These are phyloP conservation scores for Talpa occidentalis DNA, from an alignment of 2,113 vertebrate genomes.

Conservation along the genomic window DNA sequence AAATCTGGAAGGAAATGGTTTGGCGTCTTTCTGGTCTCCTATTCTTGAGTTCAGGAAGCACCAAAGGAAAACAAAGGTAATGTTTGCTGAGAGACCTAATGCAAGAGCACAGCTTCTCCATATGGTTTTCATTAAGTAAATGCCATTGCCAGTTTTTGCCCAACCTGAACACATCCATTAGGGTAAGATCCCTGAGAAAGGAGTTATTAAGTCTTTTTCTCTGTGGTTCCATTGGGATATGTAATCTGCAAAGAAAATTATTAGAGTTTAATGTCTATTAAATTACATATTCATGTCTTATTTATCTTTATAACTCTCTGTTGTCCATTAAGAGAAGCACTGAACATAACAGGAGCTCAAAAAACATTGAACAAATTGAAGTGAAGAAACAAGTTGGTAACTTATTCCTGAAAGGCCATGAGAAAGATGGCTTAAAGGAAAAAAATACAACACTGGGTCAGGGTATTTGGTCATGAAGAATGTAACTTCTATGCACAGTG, in stretches of 20 bases:
- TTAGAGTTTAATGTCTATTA: conserved; percentile 40
- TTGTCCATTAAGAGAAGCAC: neutral
- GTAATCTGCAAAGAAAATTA: conserved; percentile 36
- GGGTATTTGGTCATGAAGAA: neutral
- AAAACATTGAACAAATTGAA: neutral
- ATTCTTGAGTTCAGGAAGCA: neutral
- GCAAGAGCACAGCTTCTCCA: neutral
- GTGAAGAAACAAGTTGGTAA: neutral
- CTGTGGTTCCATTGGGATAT: conserved; percentile 24
- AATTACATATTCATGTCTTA: neutral
- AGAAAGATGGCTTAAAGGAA: neutral
- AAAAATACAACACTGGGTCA: neutral
- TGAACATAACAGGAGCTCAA: conserved; percentile 11
- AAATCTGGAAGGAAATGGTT: neutral
- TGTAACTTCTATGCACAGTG: neutral
- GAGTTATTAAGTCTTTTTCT: neutral
- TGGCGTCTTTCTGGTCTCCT: neutral
- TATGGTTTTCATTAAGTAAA: conserved; percentile 13
- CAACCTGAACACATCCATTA: conserved; percentile 28
- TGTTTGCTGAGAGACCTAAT: neutral
- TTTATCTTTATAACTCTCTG: conserved; percentile 53
- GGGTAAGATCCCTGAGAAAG: neutral
- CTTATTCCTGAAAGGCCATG: neutral
- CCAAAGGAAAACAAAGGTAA: neutral
- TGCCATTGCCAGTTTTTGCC: neutral